These are phyloP conservation scores for Geotrypetes seraphini DNA, from an alignment of 2,797 vertebrate genomes.

Conservation along the genomic window DNA sequence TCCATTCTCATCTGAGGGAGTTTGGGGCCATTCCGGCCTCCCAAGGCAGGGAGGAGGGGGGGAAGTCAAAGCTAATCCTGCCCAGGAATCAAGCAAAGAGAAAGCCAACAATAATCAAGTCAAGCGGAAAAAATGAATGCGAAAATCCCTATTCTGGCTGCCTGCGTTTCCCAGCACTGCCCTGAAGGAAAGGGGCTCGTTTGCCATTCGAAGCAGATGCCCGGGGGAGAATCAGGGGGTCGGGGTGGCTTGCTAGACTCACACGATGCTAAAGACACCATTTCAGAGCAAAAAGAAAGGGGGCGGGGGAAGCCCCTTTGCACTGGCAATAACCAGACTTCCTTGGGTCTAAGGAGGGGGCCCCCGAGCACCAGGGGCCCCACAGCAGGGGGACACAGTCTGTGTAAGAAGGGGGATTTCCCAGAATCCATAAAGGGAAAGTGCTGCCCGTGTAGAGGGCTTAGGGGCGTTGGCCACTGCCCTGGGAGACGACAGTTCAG, in stretches of 20 bases:
- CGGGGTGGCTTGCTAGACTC: conserved; percentile 93
- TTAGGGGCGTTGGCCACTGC: too few relatives aligned
- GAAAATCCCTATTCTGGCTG: conserved; percentile 99
- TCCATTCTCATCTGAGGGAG: conserved; percentile 91
- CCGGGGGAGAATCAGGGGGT: conserved; percentile 88
- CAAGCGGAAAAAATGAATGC: conserved; percentile 99
- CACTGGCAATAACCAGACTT: too few relatives aligned
- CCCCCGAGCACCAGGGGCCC: too few relatives aligned
- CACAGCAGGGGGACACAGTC: too few relatives aligned
- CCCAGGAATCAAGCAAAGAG: conserved; percentile 96
- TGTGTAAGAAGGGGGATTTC: too few relatives aligned
- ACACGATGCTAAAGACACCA: conserved; percentile 92
- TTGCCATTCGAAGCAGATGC: conserved; percentile 98
- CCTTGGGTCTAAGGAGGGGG: too few relatives aligned
- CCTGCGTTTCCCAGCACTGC: conserved; percentile 96
- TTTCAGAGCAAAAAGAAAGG: conserved; percentile 78
- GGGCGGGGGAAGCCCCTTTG: too few relatives aligned
- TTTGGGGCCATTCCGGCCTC: conserved; percentile 90
- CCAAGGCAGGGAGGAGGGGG: too few relatives aligned
- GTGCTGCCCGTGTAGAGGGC: too few relatives aligned
- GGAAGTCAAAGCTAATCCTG: conserved; percentile 99
- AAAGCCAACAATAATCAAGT: conserved; percentile 99
- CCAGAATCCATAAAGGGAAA: too few relatives aligned
- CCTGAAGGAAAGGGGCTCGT: conserved; percentile 91
- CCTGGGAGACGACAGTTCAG: too few relatives aligned